Evolutionary conservation across 2,797 vertebrate genomes (phyloP).

Genomic region (Vultur gryphus): DNA sequence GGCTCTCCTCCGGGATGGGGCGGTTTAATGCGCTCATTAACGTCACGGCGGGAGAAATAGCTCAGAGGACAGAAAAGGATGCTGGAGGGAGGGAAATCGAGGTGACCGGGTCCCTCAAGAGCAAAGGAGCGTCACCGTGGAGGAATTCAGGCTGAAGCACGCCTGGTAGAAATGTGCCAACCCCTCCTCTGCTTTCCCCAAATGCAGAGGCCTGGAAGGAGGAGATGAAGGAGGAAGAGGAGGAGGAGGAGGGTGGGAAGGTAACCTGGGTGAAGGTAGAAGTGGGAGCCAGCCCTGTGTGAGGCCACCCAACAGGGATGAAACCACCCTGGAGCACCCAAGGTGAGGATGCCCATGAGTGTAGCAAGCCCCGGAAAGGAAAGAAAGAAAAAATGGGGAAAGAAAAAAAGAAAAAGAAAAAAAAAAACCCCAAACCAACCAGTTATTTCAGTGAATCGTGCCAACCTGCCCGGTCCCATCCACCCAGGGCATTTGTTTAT

Average conservation of each 20-base stretch:
- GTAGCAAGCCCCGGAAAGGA: accelerated
- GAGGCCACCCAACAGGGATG: background rate
- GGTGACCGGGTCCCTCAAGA: constrained; percentile 9
- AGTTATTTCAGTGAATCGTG: accelerated
- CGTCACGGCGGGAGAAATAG: background rate
- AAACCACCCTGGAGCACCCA: background rate
- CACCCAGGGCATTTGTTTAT: background rate
- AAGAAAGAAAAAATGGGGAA: background rate
- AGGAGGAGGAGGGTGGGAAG: background rate
- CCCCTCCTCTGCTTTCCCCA: background rate
- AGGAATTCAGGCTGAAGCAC: constrained; percentile 20
- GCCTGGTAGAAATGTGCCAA: background rate
- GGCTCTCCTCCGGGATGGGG: background rate
- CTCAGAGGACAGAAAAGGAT: constrained; percentile 23
- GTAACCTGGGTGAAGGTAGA: background rate
- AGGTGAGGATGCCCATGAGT: accelerated
- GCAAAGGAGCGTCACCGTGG: background rate
- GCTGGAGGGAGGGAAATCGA: background rate
- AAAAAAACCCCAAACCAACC: background rate
- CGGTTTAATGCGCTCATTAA: constrained; percentile 7
- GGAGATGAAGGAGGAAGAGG: background rate
- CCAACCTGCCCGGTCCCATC: background rate
- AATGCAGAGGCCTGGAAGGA: accelerated
- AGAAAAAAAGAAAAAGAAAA: background rate
- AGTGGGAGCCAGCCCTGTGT: background rate